Conservation (phyloP, 1,140 invertebrate species). For the Ctenoplectra terminalis region DNA sequence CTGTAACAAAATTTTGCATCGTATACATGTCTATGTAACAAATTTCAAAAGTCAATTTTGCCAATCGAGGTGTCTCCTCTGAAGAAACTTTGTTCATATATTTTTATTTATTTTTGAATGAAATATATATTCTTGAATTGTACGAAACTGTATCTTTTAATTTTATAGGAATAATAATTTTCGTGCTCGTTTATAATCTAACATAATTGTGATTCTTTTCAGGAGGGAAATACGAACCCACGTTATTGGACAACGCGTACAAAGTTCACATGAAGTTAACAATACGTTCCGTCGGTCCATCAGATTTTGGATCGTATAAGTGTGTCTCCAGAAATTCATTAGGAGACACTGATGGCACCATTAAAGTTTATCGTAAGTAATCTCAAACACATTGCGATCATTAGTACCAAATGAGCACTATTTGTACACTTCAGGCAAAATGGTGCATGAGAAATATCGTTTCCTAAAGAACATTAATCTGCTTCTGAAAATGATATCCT, state of each 20-base stretch:
- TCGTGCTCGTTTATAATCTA: background rate
- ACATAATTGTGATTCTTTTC: conserved; percentile 48
- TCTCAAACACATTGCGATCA: background rate
- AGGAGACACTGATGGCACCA: conserved; percentile 93
- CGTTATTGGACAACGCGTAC: conserved; percentile 88
- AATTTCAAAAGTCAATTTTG: too few relatives aligned
- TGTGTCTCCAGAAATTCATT: conserved; percentile 95
- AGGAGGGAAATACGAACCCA: conserved; percentile 90
- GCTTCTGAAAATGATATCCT: too few relatives aligned
- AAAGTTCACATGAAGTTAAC: conserved; percentile 91
- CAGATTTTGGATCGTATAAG: conserved; percentile 91
- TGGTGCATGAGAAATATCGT: background rate
- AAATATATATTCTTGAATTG: too few relatives aligned
- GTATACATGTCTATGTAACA: too few relatives aligned
- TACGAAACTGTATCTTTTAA: too few relatives aligned
- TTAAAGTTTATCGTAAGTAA: conserved; percentile 92
- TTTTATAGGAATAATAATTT: too few relatives aligned
- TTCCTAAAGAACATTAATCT: background rate
- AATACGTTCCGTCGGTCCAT: conserved; percentile 86
- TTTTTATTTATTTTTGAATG: too few relatives aligned
- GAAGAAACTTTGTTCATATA: too few relatives aligned
- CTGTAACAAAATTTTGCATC: background rate
- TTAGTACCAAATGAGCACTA: background rate
- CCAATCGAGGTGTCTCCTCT: too few relatives aligned
- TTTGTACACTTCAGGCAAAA: background rate